Evolutionary conservation across 2,888 invertebrate species (phyloP), one percentile per base, ranked within the genome.

Genomic region (Anaspis maculata): DNA sequence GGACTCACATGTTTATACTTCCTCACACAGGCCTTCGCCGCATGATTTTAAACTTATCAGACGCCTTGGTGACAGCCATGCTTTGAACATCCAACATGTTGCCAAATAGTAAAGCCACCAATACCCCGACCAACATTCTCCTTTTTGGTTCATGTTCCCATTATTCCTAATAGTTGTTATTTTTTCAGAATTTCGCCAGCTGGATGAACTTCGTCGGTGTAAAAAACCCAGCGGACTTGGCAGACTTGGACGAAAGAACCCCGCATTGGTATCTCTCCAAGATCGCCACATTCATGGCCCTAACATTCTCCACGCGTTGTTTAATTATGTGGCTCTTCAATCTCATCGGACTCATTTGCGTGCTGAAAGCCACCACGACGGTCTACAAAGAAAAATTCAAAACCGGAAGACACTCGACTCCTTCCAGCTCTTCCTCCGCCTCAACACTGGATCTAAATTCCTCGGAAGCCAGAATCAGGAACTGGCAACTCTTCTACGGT

Each of bases 401-500:
- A 29, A 30, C 13, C 41, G 30, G 6, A 29, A 37, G 7, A 16
- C 25, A 14, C 11, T 2, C 16, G 21, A 32, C 14, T 2, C 5
- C 25, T 10, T 12, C 34, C 13, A 25, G 21, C 7, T 10, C 11
- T 25, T 15, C 15, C 6, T n/a, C n/a, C n/a, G n/a, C n/a, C n/a
- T n/a, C n/a, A n/a, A n/a, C n/a, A n/a, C 2, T 26, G 5, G 33
- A 46, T 13, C 27, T 39, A 4, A 37, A 44, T 25, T 39, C 41
- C 2, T 30, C 45, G 15, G 45, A 40, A 19, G 48, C 51, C 5
- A 39, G 57, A 15, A 57, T 57, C 29, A 37, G 54, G 32, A 49
- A 44, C n/a, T 57, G 57, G 57, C 52, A 55, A 27, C 34, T 45
- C 15, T 56, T 53, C 32, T 57, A 57, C 26, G 56, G 53, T 7